Base-by-base conservation (phyloP, 2,888 invertebrate species). In the Nomada hirtipes region DNA sequence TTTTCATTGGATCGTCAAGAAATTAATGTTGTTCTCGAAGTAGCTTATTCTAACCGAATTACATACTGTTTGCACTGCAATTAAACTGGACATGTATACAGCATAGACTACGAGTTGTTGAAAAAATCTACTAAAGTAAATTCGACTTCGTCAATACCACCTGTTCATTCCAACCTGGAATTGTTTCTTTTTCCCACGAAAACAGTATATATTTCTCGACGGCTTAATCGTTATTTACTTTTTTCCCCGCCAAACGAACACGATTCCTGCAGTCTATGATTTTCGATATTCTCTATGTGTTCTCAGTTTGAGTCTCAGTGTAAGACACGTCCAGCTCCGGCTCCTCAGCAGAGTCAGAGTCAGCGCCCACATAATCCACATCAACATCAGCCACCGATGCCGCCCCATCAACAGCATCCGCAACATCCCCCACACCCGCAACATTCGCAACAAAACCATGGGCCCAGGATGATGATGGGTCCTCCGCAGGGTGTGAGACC, bases 291-390 rank as follows among this genome's bases (percentile, higher is more conserved):
- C n/a, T 64, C 61, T 79, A 67, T 81, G 73, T 88, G 69, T 78
- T 90, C 88, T 93, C 96, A 98, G 95, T 98, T 98, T 94, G 98
- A 98, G 94, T 97, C 98, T 93, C 97, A 98, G 94, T 98, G 98
- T 87, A 98, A 98, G 95, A 98, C 98, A 47, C 95, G 98, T 85
- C 97, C 98, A 47, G 96, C 97, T 26, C 98, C 98, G 63, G 96
- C 97, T 67, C 96, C 96, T 42, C 96, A 96, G 78, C 93, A 93
- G 91, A 95, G 95, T 84, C 94, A 94, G 84, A 95, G 95, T 36
- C 95, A 95, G 92, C 94, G 94, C 82, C 94, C 95, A 42, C 95
- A 96, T 89, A 96, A 96, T 88, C 94, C 94, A 2, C 94, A 94
- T 84, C 94, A 93, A 83, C 95, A 92, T 86, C 95, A 95, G 84